A percentile compares a stretch with the other conserved stretches of the same genome.
phyloP scores from a whole-genome alignment of 2,888 invertebrate genomes.

The Lysandra bellargus region DNA sequence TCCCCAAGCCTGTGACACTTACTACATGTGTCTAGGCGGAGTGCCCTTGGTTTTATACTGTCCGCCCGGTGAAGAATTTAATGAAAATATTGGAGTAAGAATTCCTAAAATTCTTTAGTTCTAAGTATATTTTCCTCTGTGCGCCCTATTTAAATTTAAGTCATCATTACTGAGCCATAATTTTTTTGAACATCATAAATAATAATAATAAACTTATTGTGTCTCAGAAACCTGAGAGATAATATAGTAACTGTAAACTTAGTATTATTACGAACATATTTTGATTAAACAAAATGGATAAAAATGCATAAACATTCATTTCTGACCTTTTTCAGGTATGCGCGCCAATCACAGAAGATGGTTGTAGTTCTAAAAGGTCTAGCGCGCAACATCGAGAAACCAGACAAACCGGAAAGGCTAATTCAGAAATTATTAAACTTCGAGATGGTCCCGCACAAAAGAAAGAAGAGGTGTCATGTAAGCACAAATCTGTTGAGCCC shows the following conservation, averaged over 20 bases:
- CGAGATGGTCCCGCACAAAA: background rate
- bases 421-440: background rate
- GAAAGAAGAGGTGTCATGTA: constrained; percentile 8
- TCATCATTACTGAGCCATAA: too few species aligned
- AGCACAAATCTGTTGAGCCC: constrained; percentile 47
- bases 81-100: constrained; percentile 39
- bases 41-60: constrained; percentile 40
- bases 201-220: too few species aligned
- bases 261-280: background rate
- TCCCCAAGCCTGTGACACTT: constrained; percentile 42
- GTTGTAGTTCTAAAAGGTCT: constrained; percentile 11
- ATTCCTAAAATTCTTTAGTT: background rate
- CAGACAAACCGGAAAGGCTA: constrained; percentile 25
- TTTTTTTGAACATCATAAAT: too few species aligned
- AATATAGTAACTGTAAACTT: background rate
- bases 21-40: constrained; percentile 42
- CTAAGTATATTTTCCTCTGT: too few species aligned
- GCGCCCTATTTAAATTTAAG: too few species aligned
- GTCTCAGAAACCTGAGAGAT: too few species aligned
- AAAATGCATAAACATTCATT: constrained; percentile 20
- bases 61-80: constrained; percentile 43
- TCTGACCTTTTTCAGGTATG: constrained; percentile 31
- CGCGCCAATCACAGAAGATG: constrained; percentile 31
- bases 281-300: background rate
- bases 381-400: background rate